Percentiles rank a stretch among this genome's conserved stretches.
These are phyloP conservation scores for Hippopotamus amphibius DNA, from an alignment of 2,113 vertebrate species.

Conservation along the genomic window DNA sequence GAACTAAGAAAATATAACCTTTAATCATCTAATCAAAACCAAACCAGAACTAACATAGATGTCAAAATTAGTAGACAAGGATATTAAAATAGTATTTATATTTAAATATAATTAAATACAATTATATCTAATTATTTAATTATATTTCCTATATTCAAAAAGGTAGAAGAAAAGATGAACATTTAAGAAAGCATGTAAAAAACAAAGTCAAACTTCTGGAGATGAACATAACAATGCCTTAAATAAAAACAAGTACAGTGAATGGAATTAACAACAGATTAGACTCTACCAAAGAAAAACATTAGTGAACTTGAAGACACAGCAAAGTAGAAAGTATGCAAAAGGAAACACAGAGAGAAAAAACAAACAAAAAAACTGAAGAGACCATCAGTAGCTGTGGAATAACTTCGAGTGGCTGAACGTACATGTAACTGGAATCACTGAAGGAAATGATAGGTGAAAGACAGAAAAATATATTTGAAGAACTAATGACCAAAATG, in stretches of 20 bases:
- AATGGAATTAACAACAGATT: background rate
- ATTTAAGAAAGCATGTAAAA: background rate
- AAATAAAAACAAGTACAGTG: background rate
- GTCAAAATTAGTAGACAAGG: constrained; percentile 37
- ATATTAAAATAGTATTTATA: background rate
- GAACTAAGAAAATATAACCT: constrained; percentile 11
- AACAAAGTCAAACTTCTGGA: background rate
- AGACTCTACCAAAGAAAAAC: constrained; percentile 9
- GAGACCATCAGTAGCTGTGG: background rate
- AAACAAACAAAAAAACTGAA: background rate
- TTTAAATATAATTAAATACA: too few relatives aligned
- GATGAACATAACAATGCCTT: background rate
- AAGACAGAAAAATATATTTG: background rate
- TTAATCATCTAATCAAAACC: constrained; percentile 49
- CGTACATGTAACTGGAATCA: background rate
- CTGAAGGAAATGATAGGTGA: background rate
- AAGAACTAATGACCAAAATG: background rate
- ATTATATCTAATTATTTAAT: background rate
- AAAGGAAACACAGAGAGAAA: background rate
- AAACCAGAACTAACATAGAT: background rate
- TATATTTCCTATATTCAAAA: background rate
- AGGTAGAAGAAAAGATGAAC: background rate
- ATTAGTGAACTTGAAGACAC: background rate
- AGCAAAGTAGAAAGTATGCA: background rate
- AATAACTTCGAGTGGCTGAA: background rate